phyloP scores from a whole-genome alignment of 1,140 invertebrate genomes.

The Pemphigus obesinymphae region DNA sequence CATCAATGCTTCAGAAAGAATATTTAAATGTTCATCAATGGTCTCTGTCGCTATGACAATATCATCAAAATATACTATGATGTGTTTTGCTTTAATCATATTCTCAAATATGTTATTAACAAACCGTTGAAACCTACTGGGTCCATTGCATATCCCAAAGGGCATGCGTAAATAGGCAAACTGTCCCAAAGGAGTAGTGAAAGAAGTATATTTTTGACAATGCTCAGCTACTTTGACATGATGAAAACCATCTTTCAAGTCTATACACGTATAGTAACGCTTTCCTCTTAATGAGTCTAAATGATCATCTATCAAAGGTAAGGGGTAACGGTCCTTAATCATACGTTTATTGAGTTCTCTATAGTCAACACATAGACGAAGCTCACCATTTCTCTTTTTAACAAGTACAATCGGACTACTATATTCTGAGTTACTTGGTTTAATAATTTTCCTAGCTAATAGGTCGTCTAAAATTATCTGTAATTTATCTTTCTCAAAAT shows the following conservation, averaged over 20 bases:
- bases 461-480: neutral
- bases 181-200: neutral
- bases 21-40: neutral
- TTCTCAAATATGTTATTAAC: slow-evolving; percentile 46
- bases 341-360: slow-evolving; percentile 45
- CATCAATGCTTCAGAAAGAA: neutral
- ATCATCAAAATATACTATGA: slow-evolving; percentile 17
- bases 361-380: neutral
- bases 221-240: neutral
- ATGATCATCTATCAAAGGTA: slow-evolving; percentile 45
- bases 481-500: neutral
- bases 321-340: slow-evolving; percentile 53
- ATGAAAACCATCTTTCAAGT: too few relatives aligned
- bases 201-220: slow-evolving; percentile 49
- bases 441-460: neutral
- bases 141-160: slow-evolving; percentile 11
- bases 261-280: too few relatives aligned
- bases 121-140: slow-evolving; percentile 44
- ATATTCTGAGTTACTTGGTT: neutral
- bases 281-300: too few relatives aligned
- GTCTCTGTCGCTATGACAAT: neutral
- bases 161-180: neutral
- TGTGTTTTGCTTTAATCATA: slow-evolving; percentile 45
- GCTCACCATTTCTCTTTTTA: neutral
- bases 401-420: neutral